Percentiles rank a stretch among this genome's conserved stretches.
These are phyloP conservation scores for Glyphotaelius pellucidus DNA, from an alignment of 2,888 invertebrate genomes.

Conservation along the genomic window DNA sequence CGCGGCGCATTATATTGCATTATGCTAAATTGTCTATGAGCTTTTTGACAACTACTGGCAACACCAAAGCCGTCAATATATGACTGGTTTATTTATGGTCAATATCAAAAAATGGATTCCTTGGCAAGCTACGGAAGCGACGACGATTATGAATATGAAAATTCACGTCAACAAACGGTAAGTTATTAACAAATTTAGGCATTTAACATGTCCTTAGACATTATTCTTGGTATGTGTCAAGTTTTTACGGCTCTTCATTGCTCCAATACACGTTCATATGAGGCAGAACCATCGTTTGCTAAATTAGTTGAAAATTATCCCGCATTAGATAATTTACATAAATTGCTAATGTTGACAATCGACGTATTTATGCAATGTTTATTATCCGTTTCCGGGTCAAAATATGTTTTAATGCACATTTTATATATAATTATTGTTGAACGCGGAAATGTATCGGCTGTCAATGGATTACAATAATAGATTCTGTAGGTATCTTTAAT, in stretches of 20 bases:
- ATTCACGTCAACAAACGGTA: constrained; percentile 54
- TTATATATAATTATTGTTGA: neutral
- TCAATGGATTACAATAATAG: constrained; percentile 17
- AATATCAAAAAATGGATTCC: constrained; percentile 60
- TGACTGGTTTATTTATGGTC: no score
- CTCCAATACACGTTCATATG: neutral
- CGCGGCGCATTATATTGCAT: neutral
- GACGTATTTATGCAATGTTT: neutral
- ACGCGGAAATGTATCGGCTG: neutral
- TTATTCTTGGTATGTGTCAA: neutral
- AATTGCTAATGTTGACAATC: constrained; percentile 26
- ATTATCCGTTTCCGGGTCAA: neutral
- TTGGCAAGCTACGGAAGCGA: constrained; percentile 61
- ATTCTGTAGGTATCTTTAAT: neutral
- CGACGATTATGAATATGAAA: constrained; percentile 60
- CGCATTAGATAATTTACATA: constrained; percentile 32
- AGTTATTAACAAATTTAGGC: constrained; percentile 23
- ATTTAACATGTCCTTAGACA: neutral
- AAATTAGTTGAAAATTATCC: neutral
- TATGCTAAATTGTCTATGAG: neutral
- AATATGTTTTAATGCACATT: neutral
- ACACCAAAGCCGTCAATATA: constrained; percentile 24
- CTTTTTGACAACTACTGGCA: no score
- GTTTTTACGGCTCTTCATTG: neutral
- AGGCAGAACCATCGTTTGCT: neutral